Evolutionary conservation across 2,797 vertebrate species (phyloP).

Genomic region (Mionectes olivaceus): DNA sequence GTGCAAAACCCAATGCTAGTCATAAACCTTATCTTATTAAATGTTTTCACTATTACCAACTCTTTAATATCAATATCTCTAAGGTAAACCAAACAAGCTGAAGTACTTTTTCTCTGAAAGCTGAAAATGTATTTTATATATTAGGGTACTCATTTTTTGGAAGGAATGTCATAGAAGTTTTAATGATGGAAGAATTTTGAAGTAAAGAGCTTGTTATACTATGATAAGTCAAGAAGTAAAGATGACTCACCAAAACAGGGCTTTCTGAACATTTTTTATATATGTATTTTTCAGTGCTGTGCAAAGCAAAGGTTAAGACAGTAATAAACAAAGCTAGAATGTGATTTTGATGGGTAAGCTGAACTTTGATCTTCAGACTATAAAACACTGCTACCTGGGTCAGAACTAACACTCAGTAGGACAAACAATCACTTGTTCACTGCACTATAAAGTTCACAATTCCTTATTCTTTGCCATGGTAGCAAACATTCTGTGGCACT

Average conservation of each 20-base stretch:
- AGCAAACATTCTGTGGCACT: not conserved
- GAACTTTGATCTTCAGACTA: constrained; percentile 26
- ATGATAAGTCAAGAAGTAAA: not conserved
- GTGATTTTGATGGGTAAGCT: constrained; percentile 32
- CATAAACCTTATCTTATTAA: constrained; percentile 10
- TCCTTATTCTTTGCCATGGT: not conserved
- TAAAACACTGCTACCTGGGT: constrained; percentile 20
- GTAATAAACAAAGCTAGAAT: constrained; percentile 23
- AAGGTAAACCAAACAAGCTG: not conserved
- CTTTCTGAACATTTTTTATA: not conserved
- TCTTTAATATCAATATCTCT: not conserved
- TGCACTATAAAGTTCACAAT: not conserved
- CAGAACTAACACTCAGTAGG: not conserved
- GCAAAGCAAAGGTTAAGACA: constrained; percentile 53
- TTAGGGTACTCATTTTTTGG: not conserved
- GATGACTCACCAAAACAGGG: not conserved
- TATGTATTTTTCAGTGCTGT: constrained; percentile 17
- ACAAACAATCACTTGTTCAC: not conserved
- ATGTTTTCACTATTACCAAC: not conserved
- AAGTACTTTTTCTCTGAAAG: not conserved
- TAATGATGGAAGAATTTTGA: not conserved
- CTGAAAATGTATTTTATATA: not conserved
- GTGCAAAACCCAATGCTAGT: not conserved
- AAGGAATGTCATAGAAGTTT: not conserved
- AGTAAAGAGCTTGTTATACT: not conserved